A percentile compares a stretch with the other conserved stretches of the same genome.
phyloP scores from a whole-genome alignment of 2,113 vertebrate genomes.

The Hippocampus barbouri region DNA sequence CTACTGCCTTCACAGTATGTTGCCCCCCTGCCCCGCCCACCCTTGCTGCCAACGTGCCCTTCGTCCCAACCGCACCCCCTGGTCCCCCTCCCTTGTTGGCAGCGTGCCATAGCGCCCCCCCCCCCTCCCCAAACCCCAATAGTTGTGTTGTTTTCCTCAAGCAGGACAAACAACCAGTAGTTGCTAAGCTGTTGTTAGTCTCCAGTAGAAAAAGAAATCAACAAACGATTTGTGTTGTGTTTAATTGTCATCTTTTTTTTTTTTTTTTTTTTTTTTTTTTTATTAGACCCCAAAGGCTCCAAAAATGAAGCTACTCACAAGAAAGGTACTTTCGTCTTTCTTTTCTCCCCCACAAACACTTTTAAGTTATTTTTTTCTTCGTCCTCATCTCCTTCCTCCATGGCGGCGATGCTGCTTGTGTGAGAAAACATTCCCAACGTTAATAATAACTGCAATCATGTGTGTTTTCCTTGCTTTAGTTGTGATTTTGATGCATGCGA shows the following conservation, averaged over 20 bases:
- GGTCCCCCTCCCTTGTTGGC: constrained; percentile 62
- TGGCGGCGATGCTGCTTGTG: constrained; percentile 34
- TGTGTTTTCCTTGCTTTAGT: too few species aligned
- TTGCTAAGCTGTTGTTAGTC: constrained; percentile 65
- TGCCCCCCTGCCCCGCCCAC: constrained; percentile 30
- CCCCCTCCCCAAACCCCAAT: constrained; percentile 55
- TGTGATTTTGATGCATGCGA: too few species aligned
- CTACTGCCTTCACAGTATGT: constrained; percentile 74
- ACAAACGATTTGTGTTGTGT: constrained; percentile 53
- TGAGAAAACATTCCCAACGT: constrained; percentile 11
- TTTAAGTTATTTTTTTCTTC: constrained; percentile 18
- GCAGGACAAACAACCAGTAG: constrained; percentile 65
- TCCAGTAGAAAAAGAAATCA: constrained; percentile 7
- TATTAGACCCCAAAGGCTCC: constrained; percentile 81
- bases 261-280: constrained; percentile 68
- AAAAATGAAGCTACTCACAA: constrained; percentile 81
- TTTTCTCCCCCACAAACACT: constrained; percentile 34
- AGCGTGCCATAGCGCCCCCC: constrained; percentile 63
- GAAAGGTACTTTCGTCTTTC: constrained; percentile 78
- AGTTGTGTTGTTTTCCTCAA: constrained; percentile 68
- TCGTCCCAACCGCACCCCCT: constrained; percentile 62
- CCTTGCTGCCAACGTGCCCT: constrained; percentile 31
- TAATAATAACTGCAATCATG: too few species aligned
- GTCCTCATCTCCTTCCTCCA: constrained; percentile 17
- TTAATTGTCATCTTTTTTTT: constrained; percentile 81